phyloP scores from a whole-genome alignment of 2,888 invertebrate genomes.

The Charanyca ferruginea region DNA sequence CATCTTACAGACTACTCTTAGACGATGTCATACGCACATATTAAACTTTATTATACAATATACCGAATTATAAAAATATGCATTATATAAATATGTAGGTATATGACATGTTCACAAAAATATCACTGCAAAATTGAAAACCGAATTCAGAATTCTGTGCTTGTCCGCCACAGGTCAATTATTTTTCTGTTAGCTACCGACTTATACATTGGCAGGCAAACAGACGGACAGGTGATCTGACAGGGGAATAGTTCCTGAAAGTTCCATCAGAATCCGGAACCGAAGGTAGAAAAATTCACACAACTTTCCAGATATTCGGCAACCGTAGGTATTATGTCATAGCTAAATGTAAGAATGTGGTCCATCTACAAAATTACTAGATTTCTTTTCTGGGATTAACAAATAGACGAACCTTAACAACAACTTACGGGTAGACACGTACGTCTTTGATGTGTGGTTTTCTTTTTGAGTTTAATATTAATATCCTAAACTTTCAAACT shows the following conservation, averaged over 20 bases:
- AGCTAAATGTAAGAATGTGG: not conserved
- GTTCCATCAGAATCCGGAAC: conserved; percentile 27
- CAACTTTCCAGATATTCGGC: not conserved
- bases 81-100: no score
- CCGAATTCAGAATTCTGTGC: conserved; percentile 5
- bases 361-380: not conserved
- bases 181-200: conserved; percentile 46
- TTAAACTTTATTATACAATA: no score
- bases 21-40: no score
- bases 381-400: no score
- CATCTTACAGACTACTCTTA: no score
- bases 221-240: conserved; percentile 45
- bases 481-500: no score
- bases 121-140: not conserved
- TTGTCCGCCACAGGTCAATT: conserved; percentile 39
- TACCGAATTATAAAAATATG: no score
- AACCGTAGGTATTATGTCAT: not conserved
- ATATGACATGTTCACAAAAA: not conserved
- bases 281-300: conserved; percentile 19
- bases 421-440: no score
- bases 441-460: no score
- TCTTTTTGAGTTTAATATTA: no score
- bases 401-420: no score
- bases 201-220: conserved; percentile 30
- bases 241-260: conserved; percentile 40